Evolutionary conservation across 2,797 vertebrate genomes (phyloP), one percentile per base, ranked within the genome.

Genomic region (Rhinichthys osculus): DNA sequence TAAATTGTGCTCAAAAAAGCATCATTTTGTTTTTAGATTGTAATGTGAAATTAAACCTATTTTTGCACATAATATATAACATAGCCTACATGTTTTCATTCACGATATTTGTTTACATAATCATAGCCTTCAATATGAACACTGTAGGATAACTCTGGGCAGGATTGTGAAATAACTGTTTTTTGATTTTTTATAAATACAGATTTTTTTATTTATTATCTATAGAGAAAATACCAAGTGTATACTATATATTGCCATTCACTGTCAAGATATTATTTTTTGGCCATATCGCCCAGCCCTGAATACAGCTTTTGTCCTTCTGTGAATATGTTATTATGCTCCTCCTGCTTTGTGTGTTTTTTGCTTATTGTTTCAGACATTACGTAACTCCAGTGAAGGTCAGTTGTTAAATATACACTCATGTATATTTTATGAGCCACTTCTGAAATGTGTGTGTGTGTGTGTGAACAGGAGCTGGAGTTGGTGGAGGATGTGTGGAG

Each of bases 401-500:
- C 82, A 69, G 16, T 21, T 35, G 82, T 84, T 40, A 66, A 84
- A 78, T 40, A 42, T 54, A 69, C 47, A 30, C 74, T 78, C 47
- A 9, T 84, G 44, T 38, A 52, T 77, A 16, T 84, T 72, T 76
- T 38, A 67, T 76, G 47, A 84, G 82, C 30, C 16, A 23, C 54
- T 69, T 78, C 64, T 88, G 78, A 74, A 30, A 47, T 13, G 44
- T 72, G 62, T 44, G 82, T 86, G 54, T 81, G 71, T 81, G 40
- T 85, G 54, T 67, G 38, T 35, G 64, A 52, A 2, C 89, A 99
- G 98, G 98, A 99, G 92, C 93, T 99, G 92, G 98, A 99, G 92
- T 94, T 99, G 93, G 98, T 99, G 88, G 98, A 99, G 93, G 98
- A 99, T 52, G 98, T 99, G 66, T 99, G 98, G 98, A 94, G 98